Evolutionary conservation across 35 echinoderm and acorn worm species (phyloP), one percentile per base, ranked within the genome.

Genomic region (Lytechinus variegatus): DNA sequence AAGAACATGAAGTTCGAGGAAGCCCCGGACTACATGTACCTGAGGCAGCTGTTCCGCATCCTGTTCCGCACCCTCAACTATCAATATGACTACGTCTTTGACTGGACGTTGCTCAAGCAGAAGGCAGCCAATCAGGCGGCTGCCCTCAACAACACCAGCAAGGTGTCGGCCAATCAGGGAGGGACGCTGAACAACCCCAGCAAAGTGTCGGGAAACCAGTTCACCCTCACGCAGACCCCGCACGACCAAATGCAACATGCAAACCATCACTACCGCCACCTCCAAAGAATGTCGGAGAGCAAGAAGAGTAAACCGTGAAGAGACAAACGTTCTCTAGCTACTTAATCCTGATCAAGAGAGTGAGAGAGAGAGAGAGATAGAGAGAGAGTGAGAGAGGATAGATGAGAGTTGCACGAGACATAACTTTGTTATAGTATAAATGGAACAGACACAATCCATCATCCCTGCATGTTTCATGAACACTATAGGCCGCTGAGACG

Each of bases 1-100:
- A 90, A 96, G 16, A 95, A 96, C 61, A 87, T 99, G 29, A 91
- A 96, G 27, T 99, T 99, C 79, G 98, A 99, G 86, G 98, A 99
- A 86, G 95, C 98, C 9, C 98, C 98, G 13, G 96, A 99, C 95
- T 99, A 99, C 95, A 97, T 99, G 91, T 97, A 97, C 90, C 94
- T 99, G 95, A 97, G 98, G 72, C 98, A 99, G 95, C 96, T 99
- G 33, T 99, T 99, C 86, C 98, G 98, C 86, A 97, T 99, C 29
- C 95, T 99, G 61, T 99, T 99, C 94, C 95, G 98, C 55, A 99
- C 97, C 92, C 95, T 97, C 94, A 99, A 99, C 95, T 95, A 97
- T 94, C 98, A 99, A 95, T 99, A 99, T 55, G 98, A 99, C 93
- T 99, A 97, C 93, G 61, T 94, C 61, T 99, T 99, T 94, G 98